phyloP scores from a whole-genome alignment of 2,888 invertebrate species.

The Steinernema scapterisci region DNA sequence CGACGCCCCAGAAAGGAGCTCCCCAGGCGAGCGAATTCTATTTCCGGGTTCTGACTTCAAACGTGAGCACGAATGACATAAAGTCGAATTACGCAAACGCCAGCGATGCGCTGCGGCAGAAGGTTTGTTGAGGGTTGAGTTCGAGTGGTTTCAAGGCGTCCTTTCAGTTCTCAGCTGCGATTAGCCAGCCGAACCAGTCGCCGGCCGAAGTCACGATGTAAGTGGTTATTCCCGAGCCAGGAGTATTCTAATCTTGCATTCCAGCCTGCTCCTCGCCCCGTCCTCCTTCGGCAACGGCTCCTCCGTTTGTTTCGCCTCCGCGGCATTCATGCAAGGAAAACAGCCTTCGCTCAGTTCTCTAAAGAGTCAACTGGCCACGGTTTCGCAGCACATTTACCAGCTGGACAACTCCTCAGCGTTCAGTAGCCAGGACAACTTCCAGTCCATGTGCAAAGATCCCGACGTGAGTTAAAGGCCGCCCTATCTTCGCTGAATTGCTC shows the following conservation, averaged over 20 bases:
- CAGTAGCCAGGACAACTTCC: background rate
- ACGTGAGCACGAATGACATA: background rate
- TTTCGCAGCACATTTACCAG: background rate
- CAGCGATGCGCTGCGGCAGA: background rate
- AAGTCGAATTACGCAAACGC: background rate
- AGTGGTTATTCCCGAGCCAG: too few relatives aligned
- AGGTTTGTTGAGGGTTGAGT: background rate
- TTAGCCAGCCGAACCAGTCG: background rate
- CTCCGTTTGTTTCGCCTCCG: background rate
- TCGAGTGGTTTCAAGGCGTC: too few relatives aligned
- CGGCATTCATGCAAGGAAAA: background rate
- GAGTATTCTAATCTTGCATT: background rate
- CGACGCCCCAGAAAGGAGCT: background rate
- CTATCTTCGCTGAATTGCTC: too few relatives aligned
- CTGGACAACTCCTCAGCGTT: background rate
- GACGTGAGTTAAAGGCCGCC: background rate
- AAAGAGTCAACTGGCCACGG: background rate
- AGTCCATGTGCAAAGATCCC: background rate
- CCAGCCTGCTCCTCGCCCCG: background rate
- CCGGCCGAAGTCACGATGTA: constrained; percentile 15
- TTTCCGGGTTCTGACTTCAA: background rate
- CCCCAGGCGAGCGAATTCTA: constrained; percentile 8
- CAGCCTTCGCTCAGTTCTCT: background rate
- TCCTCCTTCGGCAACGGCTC: background rate
- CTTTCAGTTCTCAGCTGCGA: background rate